Percentiles rank a stretch among this genome's conserved stretches.
Conservation (phyloP, 2,113 vertebrate species). For the Illadopsis cleaveri region DNA sequence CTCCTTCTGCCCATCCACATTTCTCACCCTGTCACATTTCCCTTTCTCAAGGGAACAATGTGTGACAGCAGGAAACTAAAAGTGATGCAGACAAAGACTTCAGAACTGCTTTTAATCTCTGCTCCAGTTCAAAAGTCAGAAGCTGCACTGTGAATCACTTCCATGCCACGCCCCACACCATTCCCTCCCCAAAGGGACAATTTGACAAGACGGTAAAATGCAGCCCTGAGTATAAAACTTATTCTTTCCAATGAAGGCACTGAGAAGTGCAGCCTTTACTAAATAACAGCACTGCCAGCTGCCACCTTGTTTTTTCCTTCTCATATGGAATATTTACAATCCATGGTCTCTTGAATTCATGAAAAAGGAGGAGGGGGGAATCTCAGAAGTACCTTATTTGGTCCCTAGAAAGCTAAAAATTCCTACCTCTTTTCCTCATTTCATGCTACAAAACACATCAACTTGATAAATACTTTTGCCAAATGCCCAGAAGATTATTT, state of each 20-base stretch:
- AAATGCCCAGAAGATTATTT: neutral
- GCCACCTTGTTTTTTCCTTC: neutral
- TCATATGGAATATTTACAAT: neutral
- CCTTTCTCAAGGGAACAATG: neutral
- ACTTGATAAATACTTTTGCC: neutral
- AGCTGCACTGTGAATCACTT: neutral
- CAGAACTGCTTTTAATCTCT: neutral
- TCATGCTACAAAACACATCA: neutral
- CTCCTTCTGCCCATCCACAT: neutral
- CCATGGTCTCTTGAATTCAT: neutral
- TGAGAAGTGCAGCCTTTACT: neutral
- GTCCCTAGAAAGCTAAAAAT: neutral
- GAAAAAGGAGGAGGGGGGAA: neutral
- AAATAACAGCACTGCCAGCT: neutral
- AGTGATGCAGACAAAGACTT: neutral
- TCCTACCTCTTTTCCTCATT: neutral
- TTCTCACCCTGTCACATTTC: neutral
- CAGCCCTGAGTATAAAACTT: neutral
- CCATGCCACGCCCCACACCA: accelerated
- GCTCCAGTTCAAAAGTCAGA: neutral
- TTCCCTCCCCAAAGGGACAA: neutral
- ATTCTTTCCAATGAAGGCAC: neutral
- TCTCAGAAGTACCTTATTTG: neutral
- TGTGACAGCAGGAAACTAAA: neutral
- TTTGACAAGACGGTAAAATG: neutral